Evolutionary conservation across 2,888 invertebrate genomes (phyloP).

Genomic region (Piscicola geometra): DNA sequence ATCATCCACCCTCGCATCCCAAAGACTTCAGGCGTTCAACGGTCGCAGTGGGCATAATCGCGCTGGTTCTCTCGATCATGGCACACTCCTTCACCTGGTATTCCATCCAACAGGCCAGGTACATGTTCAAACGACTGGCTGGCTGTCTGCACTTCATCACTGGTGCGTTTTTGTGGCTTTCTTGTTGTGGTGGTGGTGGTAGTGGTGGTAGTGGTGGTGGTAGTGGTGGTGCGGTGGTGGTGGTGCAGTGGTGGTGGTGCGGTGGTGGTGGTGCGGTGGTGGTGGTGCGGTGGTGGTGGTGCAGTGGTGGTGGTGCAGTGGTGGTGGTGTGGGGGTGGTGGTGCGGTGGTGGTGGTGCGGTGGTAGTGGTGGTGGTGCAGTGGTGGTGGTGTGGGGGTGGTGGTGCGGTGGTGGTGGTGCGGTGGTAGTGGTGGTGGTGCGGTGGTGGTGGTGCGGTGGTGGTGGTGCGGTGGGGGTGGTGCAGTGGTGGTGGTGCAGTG

Average conservation of each 20-base stretch:
- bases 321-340: not conserved
- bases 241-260: not conserved
- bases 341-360: not conserved
- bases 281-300: not conserved
- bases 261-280: not conserved
- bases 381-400: no score
- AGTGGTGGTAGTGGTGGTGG: not conserved
- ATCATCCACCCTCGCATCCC: not conserved
- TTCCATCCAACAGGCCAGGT: constrained; percentile 77
- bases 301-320: not conserved
- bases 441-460: no score
- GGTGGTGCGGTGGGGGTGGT: no score
- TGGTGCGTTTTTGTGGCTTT: constrained; percentile 57
- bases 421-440: no score
- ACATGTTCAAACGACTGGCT: constrained; percentile 81
- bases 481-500: no score
- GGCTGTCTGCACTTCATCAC: constrained; percentile 78
- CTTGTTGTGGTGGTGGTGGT: constrained; percentile 2
- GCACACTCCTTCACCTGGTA: constrained; percentile 77
- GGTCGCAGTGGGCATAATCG: constrained; percentile 77
- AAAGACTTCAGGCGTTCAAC: constrained; percentile 77
- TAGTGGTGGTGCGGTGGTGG: constrained; percentile 58
- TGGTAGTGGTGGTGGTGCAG: no score
- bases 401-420: no score
- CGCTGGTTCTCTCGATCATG: constrained; percentile 73